Evolutionary conservation across 2,113 vertebrate species (phyloP), one percentile per base, ranked within the genome.

Genomic region (Platichthys stellatus): DNA sequence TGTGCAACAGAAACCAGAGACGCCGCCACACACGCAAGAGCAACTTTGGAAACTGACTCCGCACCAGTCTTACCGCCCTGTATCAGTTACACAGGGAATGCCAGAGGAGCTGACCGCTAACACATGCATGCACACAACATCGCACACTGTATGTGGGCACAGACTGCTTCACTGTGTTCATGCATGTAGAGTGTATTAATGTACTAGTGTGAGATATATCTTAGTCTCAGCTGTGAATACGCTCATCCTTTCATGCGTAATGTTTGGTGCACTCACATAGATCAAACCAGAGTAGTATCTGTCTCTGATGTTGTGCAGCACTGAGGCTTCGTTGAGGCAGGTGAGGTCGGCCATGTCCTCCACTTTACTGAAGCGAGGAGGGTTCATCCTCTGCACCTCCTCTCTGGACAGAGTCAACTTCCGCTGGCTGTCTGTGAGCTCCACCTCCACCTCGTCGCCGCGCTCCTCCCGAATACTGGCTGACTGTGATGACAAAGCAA

Each of bases 311-410:
- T 95, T 95, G 90, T 95, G 94, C 63, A 95, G 87, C 77, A 95
- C 95, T 0, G 95, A 95, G 3, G 95, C 95, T 82, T 95, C 94
- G 3, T 95, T 95, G 80, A 95, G 94, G 89, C 94, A 95, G 80
- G 95, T 95, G 77, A 95, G 94, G 73, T 95, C 95, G 9, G 95
- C 95, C 95, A 95, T 95, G 93, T 95, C 95, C 82, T 95, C 94
- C 72, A 95, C 94, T 90, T 95, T 95, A 71, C 94, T 95, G 86
- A 95, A 95, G 63, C 94, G 94, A 0, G 95, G 95, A 1, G 95
- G 95, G 88, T 95, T 95, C 95, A 95, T 95, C 21, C 94, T 86
- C 89, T 95, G 95, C 51, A 95, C 92, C 80, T 95, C 94, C 87
- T 94, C 95, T 73, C 94, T 89, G 78, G 92, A 91, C 76, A 95